Conservation (phyloP, 2,113 vertebrate species). For the Machaerirhynchus nigripectus region DNA sequence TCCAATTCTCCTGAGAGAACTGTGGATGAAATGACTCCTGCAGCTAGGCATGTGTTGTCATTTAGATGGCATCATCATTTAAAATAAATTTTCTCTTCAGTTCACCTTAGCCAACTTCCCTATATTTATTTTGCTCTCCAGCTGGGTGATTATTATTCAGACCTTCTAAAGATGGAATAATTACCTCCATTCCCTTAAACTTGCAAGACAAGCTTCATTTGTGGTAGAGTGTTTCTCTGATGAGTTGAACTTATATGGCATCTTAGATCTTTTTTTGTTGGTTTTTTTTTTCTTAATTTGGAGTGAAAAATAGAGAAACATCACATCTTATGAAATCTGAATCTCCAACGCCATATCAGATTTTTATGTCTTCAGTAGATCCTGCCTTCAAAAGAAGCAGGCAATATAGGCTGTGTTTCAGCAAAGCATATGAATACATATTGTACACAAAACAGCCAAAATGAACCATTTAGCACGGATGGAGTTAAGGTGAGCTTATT, state of each 20-base stretch:
- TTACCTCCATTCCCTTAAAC: neutral
- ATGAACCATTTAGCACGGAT: neutral
- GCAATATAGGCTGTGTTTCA: neutral
- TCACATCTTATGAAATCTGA: neutral
- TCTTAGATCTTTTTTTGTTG: fast-evolving
- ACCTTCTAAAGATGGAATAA: neutral
- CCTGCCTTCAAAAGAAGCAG: neutral
- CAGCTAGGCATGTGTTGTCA: neutral
- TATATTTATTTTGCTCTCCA: neutral
- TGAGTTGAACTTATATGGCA: neutral
- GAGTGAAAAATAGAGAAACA: neutral
- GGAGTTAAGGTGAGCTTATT: neutral
- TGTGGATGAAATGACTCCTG: neutral
- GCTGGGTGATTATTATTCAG: neutral
- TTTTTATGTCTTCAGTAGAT: neutral
- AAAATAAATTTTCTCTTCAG: neutral
- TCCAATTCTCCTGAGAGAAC: neutral
- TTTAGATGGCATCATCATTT: neutral
- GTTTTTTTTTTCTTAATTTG: neutral
- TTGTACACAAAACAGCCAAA: neutral
- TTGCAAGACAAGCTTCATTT: neutral
- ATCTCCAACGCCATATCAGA: neutral
- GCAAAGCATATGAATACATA: neutral
- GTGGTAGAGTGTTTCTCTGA: neutral
- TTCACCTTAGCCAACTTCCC: neutral